These are phyloP conservation scores for Hiodon tergisus DNA, from an alignment of 2,113 vertebrate genomes.

Conservation along the genomic window DNA sequence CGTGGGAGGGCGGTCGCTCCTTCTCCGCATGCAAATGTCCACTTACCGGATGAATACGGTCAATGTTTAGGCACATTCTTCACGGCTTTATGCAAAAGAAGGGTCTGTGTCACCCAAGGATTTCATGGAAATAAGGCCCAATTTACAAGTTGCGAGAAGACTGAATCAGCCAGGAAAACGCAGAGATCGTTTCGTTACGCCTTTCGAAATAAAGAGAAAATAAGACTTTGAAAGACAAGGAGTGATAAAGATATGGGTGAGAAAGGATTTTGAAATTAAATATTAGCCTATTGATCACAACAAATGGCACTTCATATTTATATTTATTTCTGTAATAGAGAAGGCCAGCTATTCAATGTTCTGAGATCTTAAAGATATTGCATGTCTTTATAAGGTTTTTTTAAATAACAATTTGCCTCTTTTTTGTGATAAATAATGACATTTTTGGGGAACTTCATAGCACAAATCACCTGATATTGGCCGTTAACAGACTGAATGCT, in stretches of 20 bases:
- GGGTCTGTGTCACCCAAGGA: conserved; percentile 90
- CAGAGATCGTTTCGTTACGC: conserved; percentile 89
- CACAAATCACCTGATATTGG: not conserved
- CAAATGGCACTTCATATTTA: too few species aligned
- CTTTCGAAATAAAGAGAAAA: conserved; percentile 76
- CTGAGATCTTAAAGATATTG: too few species aligned
- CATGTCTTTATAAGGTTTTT: too few species aligned
- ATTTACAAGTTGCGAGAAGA: conserved; percentile 64
- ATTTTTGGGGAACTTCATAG: not conserved
- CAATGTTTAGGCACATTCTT: conserved; percentile 89
- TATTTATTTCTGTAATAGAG: too few species aligned
- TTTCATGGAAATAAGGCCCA: conserved; percentile 98
- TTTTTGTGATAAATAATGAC: not conserved
- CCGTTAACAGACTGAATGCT: not conserved
- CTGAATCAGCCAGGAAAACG: conserved; percentile 71
- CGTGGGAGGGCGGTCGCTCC: conserved; percentile 77
- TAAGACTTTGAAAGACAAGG: conserved; percentile 47
- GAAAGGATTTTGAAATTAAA: conserved; percentile 32
- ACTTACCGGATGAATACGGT: conserved; percentile 93
- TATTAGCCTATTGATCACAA: too few species aligned
- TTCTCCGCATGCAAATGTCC: conserved; percentile 94
- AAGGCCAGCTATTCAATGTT: too few species aligned
- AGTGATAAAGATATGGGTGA: conserved; percentile 53
- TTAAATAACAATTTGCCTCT: too few species aligned
- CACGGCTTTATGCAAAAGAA: conserved; percentile 99